Conservation (phyloP, 2,888 invertebrate genomes). For the Lasioglossum villosulum region DNA sequence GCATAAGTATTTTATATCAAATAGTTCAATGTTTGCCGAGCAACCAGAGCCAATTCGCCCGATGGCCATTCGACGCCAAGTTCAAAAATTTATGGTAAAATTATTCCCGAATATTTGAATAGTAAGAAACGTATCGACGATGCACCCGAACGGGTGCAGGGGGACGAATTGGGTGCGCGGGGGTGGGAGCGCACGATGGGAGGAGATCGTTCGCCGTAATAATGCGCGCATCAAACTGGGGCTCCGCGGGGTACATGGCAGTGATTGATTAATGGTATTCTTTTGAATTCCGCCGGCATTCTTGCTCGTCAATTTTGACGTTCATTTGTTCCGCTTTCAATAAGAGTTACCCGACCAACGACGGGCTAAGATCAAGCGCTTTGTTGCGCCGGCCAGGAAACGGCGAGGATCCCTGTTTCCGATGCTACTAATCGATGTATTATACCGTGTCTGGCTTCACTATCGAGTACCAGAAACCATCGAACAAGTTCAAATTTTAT, state of each 20-base stretch:
- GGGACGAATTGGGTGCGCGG: neutral
- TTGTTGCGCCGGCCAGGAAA: neutral
- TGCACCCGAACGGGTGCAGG: neutral
- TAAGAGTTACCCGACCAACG: neutral
- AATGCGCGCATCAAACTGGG: slow-evolving; percentile 45
- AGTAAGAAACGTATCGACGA: slow-evolving; percentile 57
- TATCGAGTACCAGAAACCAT: neutral
- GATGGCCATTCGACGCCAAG: slow-evolving; percentile 75
- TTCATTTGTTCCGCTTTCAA: slow-evolving; percentile 31
- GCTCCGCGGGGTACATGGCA: slow-evolving; percentile 22
- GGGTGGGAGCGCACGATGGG: neutral
- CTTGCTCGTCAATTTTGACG: slow-evolving; percentile 24
- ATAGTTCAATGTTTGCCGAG: slow-evolving; percentile 76
- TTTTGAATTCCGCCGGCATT: slow-evolving; percentile 30
- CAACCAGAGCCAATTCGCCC: slow-evolving; percentile 76
- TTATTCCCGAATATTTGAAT: slow-evolving; percentile 73
- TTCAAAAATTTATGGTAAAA: slow-evolving; percentile 76
- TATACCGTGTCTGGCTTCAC: neutral
- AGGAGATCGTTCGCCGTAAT: slow-evolving; percentile 45
- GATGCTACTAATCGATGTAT: slow-evolving; percentile 3
- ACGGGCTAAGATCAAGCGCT: slow-evolving; percentile 13
- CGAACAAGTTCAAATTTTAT: neutral
- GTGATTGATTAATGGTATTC: slow-evolving; percentile 57
- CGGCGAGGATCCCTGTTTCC: neutral
- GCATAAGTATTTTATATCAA: slow-evolving; percentile 77